These are phyloP conservation scores for Cetoscarus ocellatus DNA, from an alignment of 2,797 vertebrate genomes.

Conservation along the genomic window DNA sequence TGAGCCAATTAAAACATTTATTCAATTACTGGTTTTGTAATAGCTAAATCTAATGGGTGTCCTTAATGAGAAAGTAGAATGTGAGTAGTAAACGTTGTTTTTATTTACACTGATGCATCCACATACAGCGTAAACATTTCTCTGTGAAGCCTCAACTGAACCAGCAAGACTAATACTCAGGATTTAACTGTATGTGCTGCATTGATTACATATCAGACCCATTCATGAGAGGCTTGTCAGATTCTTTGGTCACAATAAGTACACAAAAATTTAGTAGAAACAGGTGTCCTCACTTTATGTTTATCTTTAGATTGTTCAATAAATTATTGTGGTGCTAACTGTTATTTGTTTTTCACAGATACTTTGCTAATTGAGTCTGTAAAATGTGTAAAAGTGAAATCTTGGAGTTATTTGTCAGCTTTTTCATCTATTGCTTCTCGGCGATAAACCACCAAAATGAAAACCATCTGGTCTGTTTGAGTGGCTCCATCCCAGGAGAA, in stretches of 20 bases:
- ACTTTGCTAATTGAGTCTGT: conserved; percentile 73
- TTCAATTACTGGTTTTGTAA: conserved; percentile 64
- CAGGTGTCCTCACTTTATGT: conserved; percentile 75
- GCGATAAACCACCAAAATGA: conserved; percentile 78
- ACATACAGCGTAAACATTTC: not conserved
- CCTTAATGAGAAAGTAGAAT: conserved; percentile 33
- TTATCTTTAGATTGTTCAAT: conserved; percentile 18
- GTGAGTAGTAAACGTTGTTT: conserved; percentile 3
- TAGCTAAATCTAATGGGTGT: conserved; percentile 41
- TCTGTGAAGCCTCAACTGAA: no score
- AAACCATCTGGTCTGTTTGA: conserved; percentile 83
- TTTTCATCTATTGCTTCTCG: conserved; percentile 76
- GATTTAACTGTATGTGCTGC: not conserved
- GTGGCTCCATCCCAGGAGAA: conserved; percentile 70
- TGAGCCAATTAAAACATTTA: conserved; percentile 51
- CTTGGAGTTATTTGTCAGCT: conserved; percentile 66
- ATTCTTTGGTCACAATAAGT: conserved; percentile 48
- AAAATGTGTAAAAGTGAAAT: conserved; percentile 69
- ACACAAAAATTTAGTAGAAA: conserved; percentile 50
- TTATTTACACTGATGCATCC: not conserved
- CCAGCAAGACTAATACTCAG: no score
- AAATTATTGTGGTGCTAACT: conserved; percentile 53
- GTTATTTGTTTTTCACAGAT: conserved; percentile 76
- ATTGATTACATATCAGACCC: not conserved
- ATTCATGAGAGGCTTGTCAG: conserved; percentile 5